Evolutionary conservation across 2,113 vertebrate genomes (phyloP), one percentile per base, ranked within the genome.

Genomic region (Tinamus guttatus): DNA sequence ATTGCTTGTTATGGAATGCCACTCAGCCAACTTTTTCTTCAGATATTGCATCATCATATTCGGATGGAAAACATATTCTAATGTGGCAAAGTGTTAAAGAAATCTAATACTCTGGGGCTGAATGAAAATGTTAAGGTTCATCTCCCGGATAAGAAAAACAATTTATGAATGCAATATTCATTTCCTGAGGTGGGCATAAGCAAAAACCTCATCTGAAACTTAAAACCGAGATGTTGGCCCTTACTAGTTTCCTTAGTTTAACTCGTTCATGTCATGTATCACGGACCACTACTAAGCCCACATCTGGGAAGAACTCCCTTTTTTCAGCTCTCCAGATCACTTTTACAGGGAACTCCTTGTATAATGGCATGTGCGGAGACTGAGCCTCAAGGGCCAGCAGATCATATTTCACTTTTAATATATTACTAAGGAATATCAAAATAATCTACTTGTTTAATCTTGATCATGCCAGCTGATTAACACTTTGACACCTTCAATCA

Each of bases 51-150:
- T 98, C 98, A 98, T 98, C 96, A 95, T 78, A 94, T 94, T 98
- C 96, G 97, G 97, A 98, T 98, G 98, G 98, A 98, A 98, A 98
- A 98, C 97, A 97, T 98, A 98, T 98, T 98, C 96, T 97, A 98
- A 98, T 96, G 97, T 98, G 97, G 97, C 96, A 98, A 98, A 97
- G 97, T 98, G 98, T 97, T 97, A 98, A 98, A 98, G 98, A 98
- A 98, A 98, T 97, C 94, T 96, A 98, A 98, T 98, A 96, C 98
- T 96, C 97, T 84, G 89, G 97, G 97, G 97, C 96, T 98, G 97
- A 97, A 98, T 98, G 96, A 98, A 98, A 98, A 97, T 96, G 97
- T 95, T 98, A 97, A 95, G 97, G 98, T 97, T 98, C 98, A 97
- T 97, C 97, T 98, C 96, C 96, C 96, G 97, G 95, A 98, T 97